Evolutionary conservation across 2,113 vertebrate genomes (phyloP).

Genomic region (Apeltes quadracus): DNA sequence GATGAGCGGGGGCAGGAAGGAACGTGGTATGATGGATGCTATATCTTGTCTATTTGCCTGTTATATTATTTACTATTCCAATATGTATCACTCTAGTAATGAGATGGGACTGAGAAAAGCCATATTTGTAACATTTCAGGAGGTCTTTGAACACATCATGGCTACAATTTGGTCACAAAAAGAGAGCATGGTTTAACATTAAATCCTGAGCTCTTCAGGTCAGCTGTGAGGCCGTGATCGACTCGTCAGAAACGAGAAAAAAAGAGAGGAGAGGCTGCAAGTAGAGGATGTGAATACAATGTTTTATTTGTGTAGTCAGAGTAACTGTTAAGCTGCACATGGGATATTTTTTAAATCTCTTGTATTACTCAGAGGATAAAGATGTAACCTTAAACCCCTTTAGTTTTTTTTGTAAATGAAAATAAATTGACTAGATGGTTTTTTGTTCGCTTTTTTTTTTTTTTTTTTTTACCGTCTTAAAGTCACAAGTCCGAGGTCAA

Average conservation of each 20-base stretch:
- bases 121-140: background rate
- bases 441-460: constrained; percentile 29
- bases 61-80: background rate
- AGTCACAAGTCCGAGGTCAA: constrained; percentile 71
- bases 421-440: background rate
- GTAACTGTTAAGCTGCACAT: no score
- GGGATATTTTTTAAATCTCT: no score
- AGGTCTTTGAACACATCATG: background rate
- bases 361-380: no score
- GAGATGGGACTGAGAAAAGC: background rate
- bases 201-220: background rate
- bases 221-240: background rate
- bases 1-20: constrained; percentile 44
- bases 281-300: no score
- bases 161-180: no score
- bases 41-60: constrained; percentile 1
- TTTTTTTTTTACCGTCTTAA: constrained; percentile 52
- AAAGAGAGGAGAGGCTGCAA: background rate
- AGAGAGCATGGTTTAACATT: background rate
- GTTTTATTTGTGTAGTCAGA: no score
- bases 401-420: constrained; percentile 4
- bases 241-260: background rate
- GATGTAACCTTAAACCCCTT: background rate
- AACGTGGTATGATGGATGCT: constrained; percentile 19
- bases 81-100: background rate